These are phyloP conservation scores for Bombus polaris DNA, from an alignment of 1,140 invertebrate genomes.

Conservation along the genomic window DNA sequence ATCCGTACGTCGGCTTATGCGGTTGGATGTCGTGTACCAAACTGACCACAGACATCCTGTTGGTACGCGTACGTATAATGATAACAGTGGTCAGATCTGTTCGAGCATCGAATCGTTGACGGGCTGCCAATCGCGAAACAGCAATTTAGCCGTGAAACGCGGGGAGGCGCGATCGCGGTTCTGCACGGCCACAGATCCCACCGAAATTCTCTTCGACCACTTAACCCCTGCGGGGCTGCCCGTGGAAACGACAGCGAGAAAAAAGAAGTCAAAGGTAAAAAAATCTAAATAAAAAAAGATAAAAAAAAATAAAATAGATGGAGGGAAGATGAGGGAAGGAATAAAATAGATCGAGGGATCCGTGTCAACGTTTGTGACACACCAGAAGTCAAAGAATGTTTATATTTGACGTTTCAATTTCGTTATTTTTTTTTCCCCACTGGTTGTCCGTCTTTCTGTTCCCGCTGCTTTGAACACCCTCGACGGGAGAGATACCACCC, in stretches of 20 bases:
- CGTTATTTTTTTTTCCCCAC: background rate
- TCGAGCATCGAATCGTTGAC: constrained; percentile 61
- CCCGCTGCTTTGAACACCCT: background rate
- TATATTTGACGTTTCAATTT: constrained; percentile 38
- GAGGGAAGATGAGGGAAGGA: background rate
- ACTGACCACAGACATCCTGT: constrained; percentile 53
- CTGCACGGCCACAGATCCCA: constrained; percentile 41
- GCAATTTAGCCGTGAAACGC: constrained; percentile 68
- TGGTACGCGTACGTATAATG: constrained; percentile 56
- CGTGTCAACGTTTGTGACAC: background rate
- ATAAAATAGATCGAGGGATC: background rate
- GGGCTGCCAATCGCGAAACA: constrained; percentile 65
- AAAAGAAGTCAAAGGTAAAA: background rate
- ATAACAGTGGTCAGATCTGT: constrained; percentile 54
- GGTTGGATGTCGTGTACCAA: constrained; percentile 45
- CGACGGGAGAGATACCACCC: background rate
- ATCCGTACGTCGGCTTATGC: constrained; percentile 54
- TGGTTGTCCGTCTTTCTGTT: background rate
- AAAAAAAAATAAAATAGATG: background rate
- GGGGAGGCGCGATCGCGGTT: constrained; percentile 59
- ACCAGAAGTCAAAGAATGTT: constrained; percentile 8
- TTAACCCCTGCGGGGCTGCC: constrained; percentile 23
- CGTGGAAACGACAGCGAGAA: background rate
- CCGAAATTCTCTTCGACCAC: constrained; percentile 51
- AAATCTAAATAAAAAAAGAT: background rate